These are phyloP conservation scores for Drosophila littoralis DNA, from an alignment of 1,140 invertebrate genomes.

Conservation along the genomic window DNA sequence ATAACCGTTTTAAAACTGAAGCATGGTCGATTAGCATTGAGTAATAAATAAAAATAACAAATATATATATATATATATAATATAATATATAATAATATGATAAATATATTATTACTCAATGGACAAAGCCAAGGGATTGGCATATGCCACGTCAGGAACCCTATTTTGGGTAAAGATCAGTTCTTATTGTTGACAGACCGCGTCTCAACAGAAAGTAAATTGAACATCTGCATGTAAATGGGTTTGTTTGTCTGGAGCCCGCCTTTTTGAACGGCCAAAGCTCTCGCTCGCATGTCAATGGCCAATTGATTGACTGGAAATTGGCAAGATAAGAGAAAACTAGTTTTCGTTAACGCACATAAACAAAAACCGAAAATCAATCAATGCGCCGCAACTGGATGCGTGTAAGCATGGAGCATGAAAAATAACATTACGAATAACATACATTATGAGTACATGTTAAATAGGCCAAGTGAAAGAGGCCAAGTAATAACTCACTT, in stretches of 20 bases:
- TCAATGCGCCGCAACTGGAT: conserved; percentile 5
- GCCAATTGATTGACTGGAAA: conserved; percentile 40
- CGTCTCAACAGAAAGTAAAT: conserved; percentile 9
- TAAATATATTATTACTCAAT: too few relatives aligned
- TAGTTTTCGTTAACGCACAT: conserved; percentile 47
- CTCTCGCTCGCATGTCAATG: conserved; percentile 50
- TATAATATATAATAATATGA: too few relatives aligned
- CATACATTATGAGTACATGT: too few relatives aligned
- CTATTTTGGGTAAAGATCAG: background rate
- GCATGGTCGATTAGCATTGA: too few relatives aligned
- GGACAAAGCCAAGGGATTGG: too few relatives aligned
- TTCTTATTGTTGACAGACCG: background rate
- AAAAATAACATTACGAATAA: background rate
- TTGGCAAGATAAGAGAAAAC: conserved; percentile 52
- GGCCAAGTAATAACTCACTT: background rate
- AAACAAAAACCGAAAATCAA: conserved; percentile 30
- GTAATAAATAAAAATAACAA: too few relatives aligned
- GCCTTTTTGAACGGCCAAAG: conserved; percentile 35
- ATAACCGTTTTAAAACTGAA: too few relatives aligned
- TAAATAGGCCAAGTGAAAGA: conserved; percentile 6
- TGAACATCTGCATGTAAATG: conserved; percentile 29
- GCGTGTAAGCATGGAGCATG: background rate
- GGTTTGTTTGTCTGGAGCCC: conserved; percentile 33
- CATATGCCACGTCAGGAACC: background rate
- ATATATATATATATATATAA: too few relatives aligned